Base-by-base conservation (phyloP, 2,113 vertebrate genomes). In the Indri indri region DNA sequence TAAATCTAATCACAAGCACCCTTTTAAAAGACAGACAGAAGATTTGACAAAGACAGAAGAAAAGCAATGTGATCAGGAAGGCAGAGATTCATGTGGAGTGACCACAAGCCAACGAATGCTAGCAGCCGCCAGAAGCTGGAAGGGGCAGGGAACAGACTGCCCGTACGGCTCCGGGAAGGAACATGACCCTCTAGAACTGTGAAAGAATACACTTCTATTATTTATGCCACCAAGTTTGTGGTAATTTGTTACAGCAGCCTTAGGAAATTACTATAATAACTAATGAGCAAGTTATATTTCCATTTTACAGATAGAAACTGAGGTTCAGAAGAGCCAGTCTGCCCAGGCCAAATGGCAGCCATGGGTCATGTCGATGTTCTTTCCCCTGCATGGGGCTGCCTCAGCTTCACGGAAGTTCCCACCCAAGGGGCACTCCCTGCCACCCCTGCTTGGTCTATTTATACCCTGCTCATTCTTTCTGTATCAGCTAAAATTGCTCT, bases 101-200 rank as follows among this genome's bases (percentile, higher is more conserved):
- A n/a, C 20, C 59, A 83, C 73, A 94, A 92, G 89, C 20, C 37
- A 80, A 83, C 47, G 20, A 91, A 93, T 8, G 32, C 18, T 7
- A 45, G 25, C 37, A 86, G 79, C 61, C 40, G 47, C n/a, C 22
- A 17, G 11, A 68, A 89, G 23, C 70, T n/a, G 8, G 37, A 86
- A 40, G 14, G 34, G 6, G 5, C 40, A 91, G 84, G 23, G 25
- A 50, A 71, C 0, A n/a, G 14, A 50, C 27, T 66, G 23, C 23
- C 25, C 30, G 42, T 9, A 30, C 4, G 20, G 17, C 3, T 17
- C 8, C 11, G 0, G 0, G 40, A 47, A 63, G 68, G 20, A 82
- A 14, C 2, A 3, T 17, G 65, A 73, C 2, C 25, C 9, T 90
- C 50, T 18, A 87, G 47, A 93, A 45, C 23, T 30, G 37, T 27